phyloP scores from a whole-genome alignment of 1,140 invertebrate genomes.

The Euwallacea fornicatus region DNA sequence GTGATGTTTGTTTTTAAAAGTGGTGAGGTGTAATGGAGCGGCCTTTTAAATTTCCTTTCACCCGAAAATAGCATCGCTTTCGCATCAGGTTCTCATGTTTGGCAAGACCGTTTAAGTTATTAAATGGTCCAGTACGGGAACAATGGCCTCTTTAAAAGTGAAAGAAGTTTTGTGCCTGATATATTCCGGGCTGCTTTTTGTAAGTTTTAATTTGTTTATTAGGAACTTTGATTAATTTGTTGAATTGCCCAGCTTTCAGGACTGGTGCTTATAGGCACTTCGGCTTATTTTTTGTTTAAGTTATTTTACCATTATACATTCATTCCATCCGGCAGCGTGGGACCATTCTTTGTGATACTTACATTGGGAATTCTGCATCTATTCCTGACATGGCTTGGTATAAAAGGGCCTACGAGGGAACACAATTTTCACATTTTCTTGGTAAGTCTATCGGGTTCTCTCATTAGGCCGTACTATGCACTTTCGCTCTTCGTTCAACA shows the following conservation, averaged over 20 bases:
- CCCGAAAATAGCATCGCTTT: constrained; percentile 19
- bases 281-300: constrained; percentile 46
- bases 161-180: constrained; percentile 49
- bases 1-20: constrained; percentile 21
- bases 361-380: constrained; percentile 47
- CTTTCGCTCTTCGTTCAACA: too few relatives aligned
- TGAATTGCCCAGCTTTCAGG: constrained; percentile 46
- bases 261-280: constrained; percentile 44
- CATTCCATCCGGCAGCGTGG: constrained; percentile 44
- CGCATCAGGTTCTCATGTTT: neutral
- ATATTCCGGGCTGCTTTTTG: constrained; percentile 48
- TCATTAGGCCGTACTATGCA: too few relatives aligned
- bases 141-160: constrained; percentile 48
- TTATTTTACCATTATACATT: constrained; percentile 50
- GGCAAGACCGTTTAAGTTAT: neutral
- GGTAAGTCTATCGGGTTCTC: constrained; percentile 36
- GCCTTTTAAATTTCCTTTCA: neutral
- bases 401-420: constrained; percentile 49
- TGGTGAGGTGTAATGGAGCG: constrained; percentile 4
- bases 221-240: neutral
- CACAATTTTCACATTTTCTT: constrained; percentile 49
- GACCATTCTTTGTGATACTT: constrained; percentile 47
- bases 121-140: neutral
- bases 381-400: constrained; percentile 48
- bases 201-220: constrained; percentile 40